Evolutionary conservation across 2,888 invertebrate species (phyloP).

Genomic region (Seira musarum): DNA sequence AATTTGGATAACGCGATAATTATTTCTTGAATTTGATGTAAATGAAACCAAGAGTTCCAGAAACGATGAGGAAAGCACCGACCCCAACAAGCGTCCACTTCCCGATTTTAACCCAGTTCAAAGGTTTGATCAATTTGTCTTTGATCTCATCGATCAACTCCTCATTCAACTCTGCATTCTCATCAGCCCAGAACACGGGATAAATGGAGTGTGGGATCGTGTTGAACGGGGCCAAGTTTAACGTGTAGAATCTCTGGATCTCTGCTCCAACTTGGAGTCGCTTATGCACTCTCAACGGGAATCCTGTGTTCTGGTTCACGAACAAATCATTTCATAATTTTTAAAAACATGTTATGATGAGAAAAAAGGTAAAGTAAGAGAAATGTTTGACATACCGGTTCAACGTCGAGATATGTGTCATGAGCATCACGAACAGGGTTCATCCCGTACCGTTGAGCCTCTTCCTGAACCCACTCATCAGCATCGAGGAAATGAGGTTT

Average conservation of each 20-base stretch:
- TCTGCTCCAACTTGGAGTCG: conserved; percentile 67
- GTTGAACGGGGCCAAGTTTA: conserved; percentile 17
- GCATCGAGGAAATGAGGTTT: conserved; percentile 71
- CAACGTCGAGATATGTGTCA: conserved; percentile 71
- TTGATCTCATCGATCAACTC: conserved; percentile 52
- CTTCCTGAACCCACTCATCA: conserved; percentile 13
- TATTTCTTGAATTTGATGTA: neutral
- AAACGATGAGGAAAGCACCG: conserved; percentile 21
- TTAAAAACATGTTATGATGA: no score
- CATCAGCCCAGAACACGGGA: conserved; percentile 68
- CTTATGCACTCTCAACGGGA: conserved; percentile 62
- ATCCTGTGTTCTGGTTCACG: conserved; percentile 61
- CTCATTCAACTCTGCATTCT: conserved; percentile 51
- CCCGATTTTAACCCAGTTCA: conserved; percentile 48
- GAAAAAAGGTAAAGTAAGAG: no score
- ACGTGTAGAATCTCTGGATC: conserved; percentile 39
- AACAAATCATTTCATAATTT: neutral
- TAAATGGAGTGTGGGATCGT: conserved; percentile 58
- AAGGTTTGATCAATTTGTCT: conserved; percentile 47
- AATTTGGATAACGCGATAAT: no score
- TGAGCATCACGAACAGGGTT: conserved; percentile 68
- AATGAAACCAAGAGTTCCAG: neutral
- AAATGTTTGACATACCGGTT: conserved; percentile 71
- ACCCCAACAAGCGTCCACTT: conserved; percentile 52
- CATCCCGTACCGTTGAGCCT: conserved; percentile 67